phyloP scores from a whole-genome alignment of 2,888 invertebrate genomes.

The Frankliniella intonsa region DNA sequence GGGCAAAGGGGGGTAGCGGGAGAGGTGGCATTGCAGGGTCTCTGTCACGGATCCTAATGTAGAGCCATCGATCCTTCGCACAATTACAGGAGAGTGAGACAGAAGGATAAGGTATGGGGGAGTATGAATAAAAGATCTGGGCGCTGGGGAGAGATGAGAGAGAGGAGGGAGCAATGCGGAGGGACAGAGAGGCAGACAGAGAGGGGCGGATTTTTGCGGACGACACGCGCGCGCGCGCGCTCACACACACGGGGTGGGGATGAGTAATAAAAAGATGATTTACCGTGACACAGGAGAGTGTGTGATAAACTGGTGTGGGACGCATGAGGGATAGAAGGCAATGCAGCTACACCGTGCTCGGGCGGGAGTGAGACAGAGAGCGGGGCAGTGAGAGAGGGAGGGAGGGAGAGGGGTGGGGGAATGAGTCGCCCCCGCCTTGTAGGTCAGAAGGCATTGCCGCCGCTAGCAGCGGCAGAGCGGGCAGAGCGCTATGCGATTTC shows the following conservation, averaged over 20 bases:
- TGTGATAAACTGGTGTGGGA: constrained; percentile 22
- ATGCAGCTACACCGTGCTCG: neutral
- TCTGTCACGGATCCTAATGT: constrained; percentile 7
- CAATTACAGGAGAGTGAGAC: constrained; percentile 20
- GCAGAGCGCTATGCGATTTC: neutral
- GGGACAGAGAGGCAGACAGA: neutral
- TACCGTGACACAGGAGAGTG: constrained; percentile 22
- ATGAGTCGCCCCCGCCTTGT: neutral
- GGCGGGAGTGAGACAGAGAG: neutral
- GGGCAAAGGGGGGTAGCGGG: neutral
- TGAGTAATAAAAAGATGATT: constrained; percentile 27
- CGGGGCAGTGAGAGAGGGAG: neutral
- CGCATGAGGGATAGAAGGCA: constrained; percentile 19
- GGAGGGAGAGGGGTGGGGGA: neutral
- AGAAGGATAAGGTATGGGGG: constrained; percentile 21
- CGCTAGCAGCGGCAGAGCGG: neutral
- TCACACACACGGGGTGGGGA: constrained; percentile 15
- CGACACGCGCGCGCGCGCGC: neutral
- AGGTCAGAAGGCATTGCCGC: neutral
- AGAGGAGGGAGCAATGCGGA: neutral
- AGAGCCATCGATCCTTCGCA: constrained; percentile 10
- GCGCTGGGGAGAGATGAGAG: neutral
- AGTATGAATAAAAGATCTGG: constrained; percentile 24
- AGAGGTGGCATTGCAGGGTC: neutral
- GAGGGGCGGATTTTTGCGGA: constrained; percentile 6